Base-by-base conservation (phyloP, 1,140 invertebrate species). In the Ceratoteleas bidentatus region DNA sequence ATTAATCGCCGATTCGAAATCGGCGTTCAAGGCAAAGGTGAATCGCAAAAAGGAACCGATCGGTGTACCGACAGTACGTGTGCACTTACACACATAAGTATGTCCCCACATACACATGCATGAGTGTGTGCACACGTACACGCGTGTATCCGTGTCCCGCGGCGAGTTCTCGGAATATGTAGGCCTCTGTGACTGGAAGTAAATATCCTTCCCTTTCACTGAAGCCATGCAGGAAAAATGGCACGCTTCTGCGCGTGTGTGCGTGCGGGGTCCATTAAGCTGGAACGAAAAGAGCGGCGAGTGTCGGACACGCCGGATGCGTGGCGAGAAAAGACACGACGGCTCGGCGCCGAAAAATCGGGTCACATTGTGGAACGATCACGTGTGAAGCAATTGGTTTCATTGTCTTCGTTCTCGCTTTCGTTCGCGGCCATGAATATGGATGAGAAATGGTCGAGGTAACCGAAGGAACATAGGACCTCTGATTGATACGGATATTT, bases 131-230 rank as follows among this genome's bases (percentile, higher is more conserved):
- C 52, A 7, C 11, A 61, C n/a, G 50, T 66, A 1, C 36, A 56
- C 50, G 40, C 10, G 33, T 15, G 32, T 47, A 64, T 38, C n/a
- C 24, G 62, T 52, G 32, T 50, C 34, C 32, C 10, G 47, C 60
- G 66, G 45, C 57, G 56, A 79, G 65, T 70, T 84, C 62, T 79
- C 50, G 49, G 61, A 73, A 50, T 86, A 86, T 85, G 82, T 81
- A 86, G 83, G 84, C 62, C 74, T 84, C 52, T 34, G 32, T 50
- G 50, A 54, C 72, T 66, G 68, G 57, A 58, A 76, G 77, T 82
- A 82, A 74, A 83, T 74, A 78, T 84, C 64, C 83, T 86, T 86
- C 81, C 85, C 85, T 86, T 86, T 85, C 85, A 86, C 85, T 83
- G 72, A 64, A 68, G 65, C 50, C 73, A 79, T 68, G 78, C 66